Conservation (phyloP, 2,113 vertebrate genomes). For the Puntigrus tetrazona region DNA sequence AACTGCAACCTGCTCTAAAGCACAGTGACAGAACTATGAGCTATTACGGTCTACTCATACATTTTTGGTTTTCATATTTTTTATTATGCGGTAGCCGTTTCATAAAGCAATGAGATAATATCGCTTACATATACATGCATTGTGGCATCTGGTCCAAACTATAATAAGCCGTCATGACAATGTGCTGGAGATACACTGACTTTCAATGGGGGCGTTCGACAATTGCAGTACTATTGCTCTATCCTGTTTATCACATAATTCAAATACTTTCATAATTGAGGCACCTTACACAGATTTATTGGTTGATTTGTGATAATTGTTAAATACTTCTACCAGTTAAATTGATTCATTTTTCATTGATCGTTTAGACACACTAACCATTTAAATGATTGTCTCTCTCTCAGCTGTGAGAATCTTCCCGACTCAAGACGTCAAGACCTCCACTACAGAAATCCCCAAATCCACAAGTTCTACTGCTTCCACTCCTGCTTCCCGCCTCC, state of each 20-base stretch:
- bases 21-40: too few relatives aligned
- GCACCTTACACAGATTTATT: neutral
- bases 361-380: neutral
- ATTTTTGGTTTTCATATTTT: too few relatives aligned
- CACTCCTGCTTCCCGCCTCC: conserved; percentile 48
- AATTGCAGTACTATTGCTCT: neutral
- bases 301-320: neutral
- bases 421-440: conserved; percentile 45
- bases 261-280: neutral
- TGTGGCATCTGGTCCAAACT: too few relatives aligned
- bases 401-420: conserved; percentile 59
- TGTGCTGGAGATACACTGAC: neutral
- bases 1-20: too few relatives aligned
- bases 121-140: too few relatives aligned
- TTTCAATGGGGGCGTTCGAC: neutral
- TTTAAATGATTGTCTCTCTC: conserved; percentile 33
- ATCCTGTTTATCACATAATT: neutral
- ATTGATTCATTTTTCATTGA: neutral
- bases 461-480: conserved; percentile 34
- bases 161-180: too few relatives aligned
- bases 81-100: too few relatives aligned
- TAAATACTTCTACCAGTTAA: neutral
- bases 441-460: conserved; percentile 2
- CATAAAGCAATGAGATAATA: too few relatives aligned
- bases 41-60: too few relatives aligned